Evolutionary conservation across 2,797 vertebrate genomes (phyloP), one percentile per base, ranked within the genome.

Genomic region (Neosalanx taihuensis): DNA sequence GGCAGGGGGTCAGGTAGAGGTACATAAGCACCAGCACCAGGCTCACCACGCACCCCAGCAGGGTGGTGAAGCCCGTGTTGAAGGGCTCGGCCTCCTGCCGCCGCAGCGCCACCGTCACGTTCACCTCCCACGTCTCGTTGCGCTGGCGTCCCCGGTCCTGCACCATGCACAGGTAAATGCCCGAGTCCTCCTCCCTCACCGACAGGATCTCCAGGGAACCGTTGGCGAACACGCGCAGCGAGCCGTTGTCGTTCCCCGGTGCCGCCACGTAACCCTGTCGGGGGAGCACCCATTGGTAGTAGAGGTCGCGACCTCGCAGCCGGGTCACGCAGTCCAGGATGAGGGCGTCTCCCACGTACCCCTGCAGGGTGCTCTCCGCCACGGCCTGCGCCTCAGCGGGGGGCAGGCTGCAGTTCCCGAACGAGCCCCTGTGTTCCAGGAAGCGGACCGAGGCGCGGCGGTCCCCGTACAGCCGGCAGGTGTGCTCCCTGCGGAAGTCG

Each of bases 41-140:
- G 86, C 93, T 98, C 53, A 95, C 95, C 0, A 92, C 90, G 0
- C 97, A 99, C 65, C 96, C 96, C 74, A 99, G 89, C 70, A 99
- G 91, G 0, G 97, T 99, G 0, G 97, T 99, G 79, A 94, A 93
- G 4, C 95, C 95, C 0, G 97, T 98, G 89, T 93, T 98, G 88
- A 99, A 98, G 15, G 91, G 76, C 72, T 96, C 95, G 0, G 72
- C 85, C 0, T 86, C 77, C 0, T 70, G 82, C 1, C 41, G 82
- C 0, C 79, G 82, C 29, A 58, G 71, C 13, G 85, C 75, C 71
- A 99, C 93, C 0, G 94, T 98, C 73, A 99, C 87, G 0, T 97
- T 98, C 70, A 97, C 89, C 82, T 98, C 95, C 0, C 86, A 87
- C 0, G 94, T 93, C 76, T 95, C 91, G 12, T 95, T 97, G 73